A percentile compares a stretch with the other conserved stretches of the same genome.
phyloP scores from a whole-genome alignment of 2,113 vertebrate species.

The Mystacornis crossleyi region DNA sequence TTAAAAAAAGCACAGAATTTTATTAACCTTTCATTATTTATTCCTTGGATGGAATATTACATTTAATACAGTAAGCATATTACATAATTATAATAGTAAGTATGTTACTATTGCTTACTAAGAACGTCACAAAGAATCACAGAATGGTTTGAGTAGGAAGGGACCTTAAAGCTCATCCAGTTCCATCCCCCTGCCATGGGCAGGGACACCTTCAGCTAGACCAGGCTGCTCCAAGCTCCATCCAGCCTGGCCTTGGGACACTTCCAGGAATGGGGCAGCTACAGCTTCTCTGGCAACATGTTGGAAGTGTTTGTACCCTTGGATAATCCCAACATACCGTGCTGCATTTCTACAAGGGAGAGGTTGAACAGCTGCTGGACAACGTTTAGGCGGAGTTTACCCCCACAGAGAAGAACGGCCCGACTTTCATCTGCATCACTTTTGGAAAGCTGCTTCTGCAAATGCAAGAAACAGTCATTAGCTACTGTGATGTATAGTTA shows the following conservation, averaged over 20 bases:
- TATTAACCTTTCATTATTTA: neutral
- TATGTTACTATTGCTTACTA: neutral
- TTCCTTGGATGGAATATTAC: no score
- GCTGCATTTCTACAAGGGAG: slow-evolving; percentile 88
- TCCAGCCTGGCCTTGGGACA: neutral
- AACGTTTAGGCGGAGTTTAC: slow-evolving; percentile 81
- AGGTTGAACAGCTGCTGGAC: slow-evolving; percentile 88
- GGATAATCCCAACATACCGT: slow-evolving; percentile 76
- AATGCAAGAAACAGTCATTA: slow-evolving; percentile 17
- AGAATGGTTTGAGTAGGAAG: neutral
- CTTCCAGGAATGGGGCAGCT: neutral
- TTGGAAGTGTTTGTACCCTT: neutral
- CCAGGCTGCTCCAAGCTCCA: neutral
- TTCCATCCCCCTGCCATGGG: neutral
- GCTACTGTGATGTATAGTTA: neutral
- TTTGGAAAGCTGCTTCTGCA: slow-evolving; percentile 83
- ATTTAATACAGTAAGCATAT: no score
- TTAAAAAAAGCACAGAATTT: neutral
- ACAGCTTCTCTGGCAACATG: neutral
- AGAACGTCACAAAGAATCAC: neutral
- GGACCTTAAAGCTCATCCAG: neutral
- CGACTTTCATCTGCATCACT: slow-evolving; percentile 82
- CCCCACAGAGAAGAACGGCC: slow-evolving; percentile 86
- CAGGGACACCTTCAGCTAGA: neutral
- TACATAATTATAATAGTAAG: no score